phyloP scores from a whole-genome alignment of 2,888 invertebrate genomes.

The Silvanus unidentatus region DNA sequence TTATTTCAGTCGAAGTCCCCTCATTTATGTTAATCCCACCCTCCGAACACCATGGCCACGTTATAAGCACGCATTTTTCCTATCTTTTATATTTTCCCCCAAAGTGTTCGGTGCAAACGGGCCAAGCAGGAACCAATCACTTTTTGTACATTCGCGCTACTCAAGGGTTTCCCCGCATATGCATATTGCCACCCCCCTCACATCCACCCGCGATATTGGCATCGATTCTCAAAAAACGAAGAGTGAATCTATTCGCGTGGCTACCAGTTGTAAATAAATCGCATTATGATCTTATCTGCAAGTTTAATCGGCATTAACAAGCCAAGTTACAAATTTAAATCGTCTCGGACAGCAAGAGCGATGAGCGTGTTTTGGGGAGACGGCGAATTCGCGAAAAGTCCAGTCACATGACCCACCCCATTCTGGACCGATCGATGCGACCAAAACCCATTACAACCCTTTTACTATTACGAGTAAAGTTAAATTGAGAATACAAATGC shows the following conservation, averaged over 20 bases:
- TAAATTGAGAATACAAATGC: conserved; percentile 26
- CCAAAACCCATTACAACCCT: conserved; percentile 24
- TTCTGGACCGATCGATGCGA: conserved; percentile 16
- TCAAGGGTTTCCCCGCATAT: neutral
- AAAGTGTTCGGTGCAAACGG: neutral
- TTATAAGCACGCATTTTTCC: conserved; percentile 2
- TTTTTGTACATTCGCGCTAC: neutral
- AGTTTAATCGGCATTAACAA: no score
- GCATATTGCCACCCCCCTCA: neutral
- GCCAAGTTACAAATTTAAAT: no score
- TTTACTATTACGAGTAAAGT: conserved; percentile 17
- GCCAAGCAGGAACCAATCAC: conserved; percentile 1
- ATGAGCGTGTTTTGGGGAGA: neutral
- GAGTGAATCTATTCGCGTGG: no score
- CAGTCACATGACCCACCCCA: conserved; percentile 16
- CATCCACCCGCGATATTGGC: no score
- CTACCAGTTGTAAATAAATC: neutral
- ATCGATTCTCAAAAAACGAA: no score
- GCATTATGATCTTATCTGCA: neutral
- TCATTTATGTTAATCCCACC: conserved; percentile 5
- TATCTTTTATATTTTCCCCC: neutral
- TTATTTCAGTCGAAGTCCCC: neutral
- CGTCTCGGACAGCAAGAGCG: no score
- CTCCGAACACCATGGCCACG: neutral
- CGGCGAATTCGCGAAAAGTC: neutral